These are phyloP conservation scores for Synanthedon andrenaeformis DNA, from an alignment of 2,888 invertebrate species.

Conservation along the genomic window DNA sequence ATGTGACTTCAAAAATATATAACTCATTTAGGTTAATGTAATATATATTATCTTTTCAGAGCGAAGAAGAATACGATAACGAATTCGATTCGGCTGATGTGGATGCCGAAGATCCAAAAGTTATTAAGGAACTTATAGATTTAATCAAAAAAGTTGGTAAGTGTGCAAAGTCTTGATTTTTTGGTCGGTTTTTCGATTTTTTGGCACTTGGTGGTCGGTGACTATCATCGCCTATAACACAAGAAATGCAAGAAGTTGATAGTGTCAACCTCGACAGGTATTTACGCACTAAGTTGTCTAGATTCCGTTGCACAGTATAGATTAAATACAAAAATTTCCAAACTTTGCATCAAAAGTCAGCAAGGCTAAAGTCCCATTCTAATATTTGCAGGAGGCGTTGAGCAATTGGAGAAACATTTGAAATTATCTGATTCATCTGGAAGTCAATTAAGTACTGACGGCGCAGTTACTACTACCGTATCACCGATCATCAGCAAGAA, in stretches of 20 bases:
- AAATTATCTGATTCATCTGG: constrained; percentile 48
- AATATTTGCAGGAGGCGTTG: constrained; percentile 76
- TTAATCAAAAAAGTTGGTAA: constrained; percentile 86
- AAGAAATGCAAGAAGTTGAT: no score
- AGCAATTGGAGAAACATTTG: constrained; percentile 85
- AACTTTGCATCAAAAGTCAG: no score
- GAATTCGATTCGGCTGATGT: constrained; percentile 30
- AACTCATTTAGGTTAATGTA: no score
- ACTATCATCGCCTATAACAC: no score
- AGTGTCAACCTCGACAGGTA: no score
- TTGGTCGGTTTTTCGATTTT: no score
- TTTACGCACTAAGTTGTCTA: no score
- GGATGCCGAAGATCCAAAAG: constrained; percentile 78
- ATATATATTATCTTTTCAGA: constrained; percentile 1
- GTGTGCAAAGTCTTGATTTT: constrained; percentile 11
- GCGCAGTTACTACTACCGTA: constrained; percentile 64
- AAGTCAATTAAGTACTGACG: constrained; percentile 29
- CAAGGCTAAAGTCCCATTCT: no score
- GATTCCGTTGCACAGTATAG: no score
- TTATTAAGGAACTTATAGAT: constrained; percentile 85
- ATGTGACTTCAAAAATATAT: no score
- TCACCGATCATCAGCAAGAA: constrained; percentile 79
- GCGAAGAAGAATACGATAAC: constrained; percentile 40
- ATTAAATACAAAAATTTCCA: no score
- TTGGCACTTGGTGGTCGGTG: background rate